Percentiles rank a stretch among this genome's conserved stretches.
Evolutionary conservation across 2,888 invertebrate genomes (phyloP).

Genomic region (Harpagoxenus sublaevis): DNA sequence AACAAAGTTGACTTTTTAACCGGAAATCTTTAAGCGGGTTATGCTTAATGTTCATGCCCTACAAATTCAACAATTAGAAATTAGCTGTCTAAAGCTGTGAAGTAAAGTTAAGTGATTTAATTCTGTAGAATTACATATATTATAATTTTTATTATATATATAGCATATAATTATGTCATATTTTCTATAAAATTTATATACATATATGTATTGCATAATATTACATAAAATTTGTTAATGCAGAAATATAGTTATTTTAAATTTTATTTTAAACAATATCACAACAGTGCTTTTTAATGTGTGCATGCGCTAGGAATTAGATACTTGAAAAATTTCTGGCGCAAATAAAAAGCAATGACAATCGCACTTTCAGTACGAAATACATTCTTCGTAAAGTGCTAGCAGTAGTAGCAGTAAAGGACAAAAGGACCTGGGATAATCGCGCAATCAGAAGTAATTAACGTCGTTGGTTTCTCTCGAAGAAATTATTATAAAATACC

Average conservation of each 20-base stretch:
- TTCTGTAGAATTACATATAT: not conserved
- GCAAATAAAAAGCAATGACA: not conserved
- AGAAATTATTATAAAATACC: not conserved
- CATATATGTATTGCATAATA: not conserved
- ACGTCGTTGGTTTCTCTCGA: not conserved
- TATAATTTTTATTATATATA: not conserved
- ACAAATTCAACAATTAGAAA: constrained; percentile 50
- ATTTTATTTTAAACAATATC: not conserved
- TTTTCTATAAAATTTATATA: not conserved
- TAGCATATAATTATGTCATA: not conserved
- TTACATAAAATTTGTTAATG: not conserved
- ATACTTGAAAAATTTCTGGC: not conserved
- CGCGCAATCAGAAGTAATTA: not conserved
- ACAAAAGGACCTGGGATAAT: not conserved
- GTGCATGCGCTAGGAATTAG: not conserved
- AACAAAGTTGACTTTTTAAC: constrained; percentile 84
- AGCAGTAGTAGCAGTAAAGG: too few species aligned
- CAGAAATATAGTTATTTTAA: not conserved
- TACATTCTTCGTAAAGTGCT: not conserved
- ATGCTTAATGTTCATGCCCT: constrained; percentile 72
- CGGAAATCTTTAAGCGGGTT: constrained; percentile 83
- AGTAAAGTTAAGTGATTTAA: not conserved
- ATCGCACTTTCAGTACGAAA: not conserved
- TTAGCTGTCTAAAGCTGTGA: not conserved
- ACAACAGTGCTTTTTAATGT: not conserved